Conservation (phyloP, 1,140 invertebrate species). For the Epicauta chinensis region DNA sequence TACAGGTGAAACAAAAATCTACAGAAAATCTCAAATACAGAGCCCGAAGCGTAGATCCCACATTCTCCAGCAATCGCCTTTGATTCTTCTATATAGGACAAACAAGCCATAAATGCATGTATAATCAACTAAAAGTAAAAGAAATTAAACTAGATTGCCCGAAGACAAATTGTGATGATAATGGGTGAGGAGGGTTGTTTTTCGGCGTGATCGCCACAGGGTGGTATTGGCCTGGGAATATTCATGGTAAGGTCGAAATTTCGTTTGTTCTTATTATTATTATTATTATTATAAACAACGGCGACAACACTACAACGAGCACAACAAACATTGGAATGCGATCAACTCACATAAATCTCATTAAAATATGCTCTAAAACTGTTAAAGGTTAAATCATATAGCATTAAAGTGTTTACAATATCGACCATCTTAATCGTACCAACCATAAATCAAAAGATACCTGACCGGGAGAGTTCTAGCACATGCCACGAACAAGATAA, state of each 20-base stretch:
- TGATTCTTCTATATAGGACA: too few relatives aligned
- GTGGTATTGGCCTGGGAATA: constrained; percentile 10
- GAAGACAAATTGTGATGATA: too few relatives aligned
- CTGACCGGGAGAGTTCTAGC: constrained; percentile 7
- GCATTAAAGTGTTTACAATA: constrained; percentile 29
- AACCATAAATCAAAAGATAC: constrained; percentile 21
- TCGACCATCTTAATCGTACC: constrained; percentile 22
- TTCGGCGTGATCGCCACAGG: constrained; percentile 13
- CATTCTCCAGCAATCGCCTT: too few relatives aligned
- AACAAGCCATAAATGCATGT: too few relatives aligned
- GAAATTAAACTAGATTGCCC: too few relatives aligned
- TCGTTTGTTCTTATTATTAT: not conserved
- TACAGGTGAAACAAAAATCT: too few relatives aligned
- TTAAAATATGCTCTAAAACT: constrained; percentile 24
- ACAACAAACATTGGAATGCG: constrained; percentile 7
- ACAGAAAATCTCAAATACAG: too few relatives aligned
- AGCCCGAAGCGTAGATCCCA: too few relatives aligned
- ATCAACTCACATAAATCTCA: constrained; percentile 19
- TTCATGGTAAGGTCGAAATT: not conserved
- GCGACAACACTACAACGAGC: constrained; percentile 7
- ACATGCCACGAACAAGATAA: constrained; percentile 11
- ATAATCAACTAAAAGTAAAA: too few relatives aligned
- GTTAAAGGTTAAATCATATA: constrained; percentile 29
- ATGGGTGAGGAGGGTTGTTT: too few relatives aligned
- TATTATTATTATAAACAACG: not conserved